Evolutionary conservation across 2,888 invertebrate genomes (phyloP), one percentile per base, ranked within the genome.

Genomic region (Tetragonisca angustula): DNA sequence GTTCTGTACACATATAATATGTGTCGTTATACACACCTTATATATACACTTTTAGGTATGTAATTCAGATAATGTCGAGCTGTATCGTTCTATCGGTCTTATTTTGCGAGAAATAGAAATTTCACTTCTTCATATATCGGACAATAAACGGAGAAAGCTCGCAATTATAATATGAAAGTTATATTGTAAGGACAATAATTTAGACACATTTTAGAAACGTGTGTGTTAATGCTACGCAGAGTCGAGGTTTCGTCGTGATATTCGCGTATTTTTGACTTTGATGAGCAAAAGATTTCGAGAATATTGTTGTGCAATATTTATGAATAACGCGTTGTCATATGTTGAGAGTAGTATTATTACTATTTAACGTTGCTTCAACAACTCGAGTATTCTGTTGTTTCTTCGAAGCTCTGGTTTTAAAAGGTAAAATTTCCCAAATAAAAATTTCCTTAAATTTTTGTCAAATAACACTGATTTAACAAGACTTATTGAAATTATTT

Each of bases 181-280:
- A 91, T 83, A 87, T 91, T 91, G 75, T 90, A 92, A 91, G 85
- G 91, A 92, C 92, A 92, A 93, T 93, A 92, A 92, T 80, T 67
- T 82, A 86, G 62, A 67, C 75, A 70, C 17, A 13, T 82, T 86
- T 81, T 43, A 76, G 65, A 79, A 67, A 78, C 69, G 76, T 67
- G 56, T 74, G 52, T 61, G 71, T 70, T 36, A 21, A 49, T 76
- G 75, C 65, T 56, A 19, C 43, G 13, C 52, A 9, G 43, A 43
- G 43, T 43, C 1, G 21, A 67, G 32, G 64, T 79, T 78, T 68
- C 24, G 11, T 43, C 69, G 64, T 32, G 78, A 79, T 59, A 79
- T 76, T 56, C 76, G 85, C 81, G 79, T 74, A 79, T 56, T 76
- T 69, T 70, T 27, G 13, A 32, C 65, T 50, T 15, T 21, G 36